A percentile compares a stretch with the other conserved stretches of the same genome.
phyloP scores from a whole-genome alignment of 2,888 invertebrate species.

The Plebejus melissa region DNA sequence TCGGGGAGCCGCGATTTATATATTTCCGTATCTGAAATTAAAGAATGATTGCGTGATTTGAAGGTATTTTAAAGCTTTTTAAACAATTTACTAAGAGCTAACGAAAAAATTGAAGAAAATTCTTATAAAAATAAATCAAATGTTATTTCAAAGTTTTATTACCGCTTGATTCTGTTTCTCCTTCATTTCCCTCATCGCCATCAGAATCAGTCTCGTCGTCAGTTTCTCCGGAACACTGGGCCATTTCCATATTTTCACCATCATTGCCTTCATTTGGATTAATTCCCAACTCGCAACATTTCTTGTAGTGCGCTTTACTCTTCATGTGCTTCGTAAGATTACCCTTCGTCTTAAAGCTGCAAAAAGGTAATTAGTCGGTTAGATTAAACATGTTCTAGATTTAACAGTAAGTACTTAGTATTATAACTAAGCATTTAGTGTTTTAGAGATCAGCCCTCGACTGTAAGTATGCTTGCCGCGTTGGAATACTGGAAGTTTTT shows the following conservation, averaged over 20 bases:
- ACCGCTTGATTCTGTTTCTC: conserved; percentile 84
- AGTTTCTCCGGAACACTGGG: conserved; percentile 79
- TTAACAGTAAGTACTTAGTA: not conserved
- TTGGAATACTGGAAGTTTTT: too few species aligned
- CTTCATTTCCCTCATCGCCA: conserved; percentile 80
- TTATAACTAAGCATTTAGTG: too few species aligned
- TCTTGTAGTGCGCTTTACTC: conserved; percentile 97
- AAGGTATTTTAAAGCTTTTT: not conserved
- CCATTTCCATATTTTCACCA: conserved; percentile 75
- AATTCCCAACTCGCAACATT: conserved; percentile 91
- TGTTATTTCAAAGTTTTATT: conserved; percentile 41
- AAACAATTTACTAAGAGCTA: not conserved
- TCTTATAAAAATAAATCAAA: not conserved
- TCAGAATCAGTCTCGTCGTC: conserved; percentile 84
- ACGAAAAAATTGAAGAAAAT: not conserved
- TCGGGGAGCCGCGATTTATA: conserved; percentile 86
- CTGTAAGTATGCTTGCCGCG: too few species aligned
- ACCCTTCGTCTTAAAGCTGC: conserved; percentile 98
- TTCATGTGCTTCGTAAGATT: conserved; percentile 99
- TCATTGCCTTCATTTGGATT: conserved; percentile 86
- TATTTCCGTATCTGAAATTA: conserved; percentile 79
- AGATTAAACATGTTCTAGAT: not conserved
- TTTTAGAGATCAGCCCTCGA: too few species aligned
- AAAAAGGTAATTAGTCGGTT: conserved; percentile 44
- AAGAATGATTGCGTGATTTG: not conserved